Percentiles rank a stretch among this genome's conserved stretches.
Evolutionary conservation across 2,888 invertebrate species (phyloP).

Genomic region (Eristalis tenax): DNA sequence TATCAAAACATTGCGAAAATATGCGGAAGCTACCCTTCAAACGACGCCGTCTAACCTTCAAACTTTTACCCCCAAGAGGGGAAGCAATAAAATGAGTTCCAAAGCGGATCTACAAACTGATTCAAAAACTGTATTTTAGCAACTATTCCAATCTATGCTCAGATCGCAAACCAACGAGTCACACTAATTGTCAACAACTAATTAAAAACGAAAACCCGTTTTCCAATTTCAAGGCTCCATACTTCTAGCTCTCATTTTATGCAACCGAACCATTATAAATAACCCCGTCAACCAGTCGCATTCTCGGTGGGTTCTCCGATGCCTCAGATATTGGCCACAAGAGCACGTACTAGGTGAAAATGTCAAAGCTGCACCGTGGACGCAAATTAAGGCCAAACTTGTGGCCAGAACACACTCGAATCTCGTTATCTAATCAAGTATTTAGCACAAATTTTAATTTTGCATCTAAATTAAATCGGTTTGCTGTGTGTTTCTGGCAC

Average conservation of each 20-base stretch:
- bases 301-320: not conserved
- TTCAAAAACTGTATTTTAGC: not conserved
- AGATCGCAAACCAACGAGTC: not conserved
- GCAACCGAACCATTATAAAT: not conserved
- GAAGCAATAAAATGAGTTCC: not conserved
- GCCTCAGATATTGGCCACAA: not conserved
- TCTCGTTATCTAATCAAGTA: conserved; percentile 12
- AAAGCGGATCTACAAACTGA: not conserved
- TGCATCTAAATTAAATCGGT: conserved; percentile 6
- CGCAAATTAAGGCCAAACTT: not conserved
- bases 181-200: not conserved
- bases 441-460: conserved; percentile 6
- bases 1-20: not conserved
- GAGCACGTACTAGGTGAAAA: not conserved
- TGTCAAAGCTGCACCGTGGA: not conserved
- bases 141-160: not conserved
- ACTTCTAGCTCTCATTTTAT: not conserved
- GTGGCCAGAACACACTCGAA: not conserved
- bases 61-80: not conserved
- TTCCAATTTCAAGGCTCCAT: not conserved
- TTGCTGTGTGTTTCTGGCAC: not conserved
- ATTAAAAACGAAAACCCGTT: not conserved
- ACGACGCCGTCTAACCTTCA: not conserved
- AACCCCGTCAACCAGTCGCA: not conserved
- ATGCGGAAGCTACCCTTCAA: not conserved